phyloP scores from a whole-genome alignment of 1,140 invertebrate species.

The Camponotus pennsylvanicus region DNA sequence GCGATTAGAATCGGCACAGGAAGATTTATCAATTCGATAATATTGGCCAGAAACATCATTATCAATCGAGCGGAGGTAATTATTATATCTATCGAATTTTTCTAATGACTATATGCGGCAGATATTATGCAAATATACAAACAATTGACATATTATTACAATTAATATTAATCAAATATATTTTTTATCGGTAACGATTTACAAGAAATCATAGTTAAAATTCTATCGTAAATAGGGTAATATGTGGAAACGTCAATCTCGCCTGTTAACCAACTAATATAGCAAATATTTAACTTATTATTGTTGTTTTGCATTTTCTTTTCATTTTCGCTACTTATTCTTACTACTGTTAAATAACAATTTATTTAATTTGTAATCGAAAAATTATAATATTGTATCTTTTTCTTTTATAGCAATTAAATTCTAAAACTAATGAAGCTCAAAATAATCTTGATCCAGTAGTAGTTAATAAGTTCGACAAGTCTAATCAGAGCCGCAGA shows the following conservation, averaged over 20 bases:
- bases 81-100: constrained; percentile 25
- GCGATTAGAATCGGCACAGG: constrained; percentile 82
- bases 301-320: constrained; percentile 4
- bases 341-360: not conserved
- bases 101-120: not conserved
- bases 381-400: not conserved
- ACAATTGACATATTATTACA: not conserved
- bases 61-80: constrained; percentile 82
- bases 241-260: not conserved
- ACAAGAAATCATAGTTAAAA: not conserved
- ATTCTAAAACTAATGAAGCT: constrained; percentile 70
- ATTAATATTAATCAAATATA: not conserved
- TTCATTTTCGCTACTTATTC: not conserved
- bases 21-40: constrained; percentile 83
- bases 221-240: not conserved
- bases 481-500: constrained; percentile 15
- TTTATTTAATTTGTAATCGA: not conserved
- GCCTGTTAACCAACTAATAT: not conserved
- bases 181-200: not conserved
- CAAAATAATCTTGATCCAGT: constrained; percentile 73
- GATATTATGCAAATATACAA: not conserved
- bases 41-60: constrained; percentile 83
- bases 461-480: not conserved
- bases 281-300: not conserved
- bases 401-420: constrained; percentile 44